Percentiles rank a stretch among this genome's conserved stretches.
Evolutionary conservation across 2,888 invertebrate genomes (phyloP).

Genomic region (Limnephilus lunatus): DNA sequence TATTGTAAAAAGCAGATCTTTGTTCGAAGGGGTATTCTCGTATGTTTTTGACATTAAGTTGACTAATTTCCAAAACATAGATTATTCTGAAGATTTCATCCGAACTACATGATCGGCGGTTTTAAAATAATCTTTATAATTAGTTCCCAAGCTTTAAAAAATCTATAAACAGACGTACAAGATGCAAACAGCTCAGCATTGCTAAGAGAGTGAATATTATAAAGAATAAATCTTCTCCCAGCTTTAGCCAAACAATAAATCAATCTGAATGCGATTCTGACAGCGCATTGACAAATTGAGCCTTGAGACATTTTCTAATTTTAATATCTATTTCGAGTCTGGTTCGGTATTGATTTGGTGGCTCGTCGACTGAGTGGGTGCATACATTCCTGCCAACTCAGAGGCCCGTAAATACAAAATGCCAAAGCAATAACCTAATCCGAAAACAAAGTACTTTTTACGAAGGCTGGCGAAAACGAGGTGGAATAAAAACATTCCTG

Average conservation of each 20-base stretch:
- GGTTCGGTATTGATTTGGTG: not conserved
- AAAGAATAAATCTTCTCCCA: not conserved
- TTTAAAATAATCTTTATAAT: too few species aligned
- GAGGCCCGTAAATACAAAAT: not conserved
- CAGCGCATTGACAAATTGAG: not conserved
- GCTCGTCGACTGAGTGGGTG: not conserved
- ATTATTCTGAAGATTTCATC: too few species aligned
- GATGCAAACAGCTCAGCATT: not conserved
- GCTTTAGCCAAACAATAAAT: not conserved
- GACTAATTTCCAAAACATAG: too few species aligned
- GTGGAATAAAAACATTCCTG: not conserved
- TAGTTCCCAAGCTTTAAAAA: not conserved
- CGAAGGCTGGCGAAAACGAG: not conserved
- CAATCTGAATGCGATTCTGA: not conserved
- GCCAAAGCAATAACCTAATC: not conserved
- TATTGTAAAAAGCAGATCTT: too few species aligned
- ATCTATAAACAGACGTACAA: too few species aligned
- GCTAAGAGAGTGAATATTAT: not conserved
- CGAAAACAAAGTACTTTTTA: not conserved
- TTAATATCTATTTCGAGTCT: not conserved
- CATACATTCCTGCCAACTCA: not conserved
- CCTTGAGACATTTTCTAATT: conserved; percentile 2
- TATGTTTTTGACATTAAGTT: too few species aligned
- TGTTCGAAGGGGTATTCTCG: too few species aligned
- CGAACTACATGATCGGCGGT: too few species aligned